phyloP scores from a whole-genome alignment of 2,888 invertebrate genomes.

The Andrena chrysosceles region DNA sequence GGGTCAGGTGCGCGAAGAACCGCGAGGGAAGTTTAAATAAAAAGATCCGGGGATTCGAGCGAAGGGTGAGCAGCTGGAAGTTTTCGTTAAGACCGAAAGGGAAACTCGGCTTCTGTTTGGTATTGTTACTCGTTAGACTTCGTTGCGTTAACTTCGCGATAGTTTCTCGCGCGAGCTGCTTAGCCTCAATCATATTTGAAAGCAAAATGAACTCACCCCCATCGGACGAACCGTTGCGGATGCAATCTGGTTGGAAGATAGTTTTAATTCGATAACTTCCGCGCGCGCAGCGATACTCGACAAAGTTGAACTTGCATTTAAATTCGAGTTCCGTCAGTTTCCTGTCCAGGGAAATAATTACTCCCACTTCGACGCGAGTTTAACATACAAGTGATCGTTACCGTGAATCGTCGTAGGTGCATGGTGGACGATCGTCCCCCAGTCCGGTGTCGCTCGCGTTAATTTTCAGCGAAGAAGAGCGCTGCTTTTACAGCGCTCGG shows the following conservation, averaged over 20 bases:
- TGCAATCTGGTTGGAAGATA: too few relatives aligned
- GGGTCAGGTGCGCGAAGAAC: slow-evolving; percentile 47
- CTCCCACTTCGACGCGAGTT: too few relatives aligned
- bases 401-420: not conserved
- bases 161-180: not conserved
- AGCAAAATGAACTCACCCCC: not conserved
- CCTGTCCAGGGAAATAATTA: too few relatives aligned
- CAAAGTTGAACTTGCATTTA: too few relatives aligned
- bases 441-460: not conserved
- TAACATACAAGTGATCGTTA: too few relatives aligned
- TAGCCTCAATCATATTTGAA: not conserved
- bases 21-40: slow-evolving; percentile 46
- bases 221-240: not conserved
- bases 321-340: too few relatives aligned
- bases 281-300: not conserved
- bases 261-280: too few relatives aligned
- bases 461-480: slow-evolving; percentile 23
- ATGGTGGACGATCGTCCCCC: not conserved
- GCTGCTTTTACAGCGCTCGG: slow-evolving; percentile 12
- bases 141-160: not conserved
- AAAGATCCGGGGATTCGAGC: slow-evolving; percentile 24
- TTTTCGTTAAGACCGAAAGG: slow-evolving; percentile 29
- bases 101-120: not conserved
- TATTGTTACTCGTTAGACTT: slow-evolving; percentile 9
- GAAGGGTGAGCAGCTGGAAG: slow-evolving; percentile 13